Evolutionary conservation across 2,113 vertebrate species (phyloP).

Genomic region (Myrmecobius fasciatus): DNA sequence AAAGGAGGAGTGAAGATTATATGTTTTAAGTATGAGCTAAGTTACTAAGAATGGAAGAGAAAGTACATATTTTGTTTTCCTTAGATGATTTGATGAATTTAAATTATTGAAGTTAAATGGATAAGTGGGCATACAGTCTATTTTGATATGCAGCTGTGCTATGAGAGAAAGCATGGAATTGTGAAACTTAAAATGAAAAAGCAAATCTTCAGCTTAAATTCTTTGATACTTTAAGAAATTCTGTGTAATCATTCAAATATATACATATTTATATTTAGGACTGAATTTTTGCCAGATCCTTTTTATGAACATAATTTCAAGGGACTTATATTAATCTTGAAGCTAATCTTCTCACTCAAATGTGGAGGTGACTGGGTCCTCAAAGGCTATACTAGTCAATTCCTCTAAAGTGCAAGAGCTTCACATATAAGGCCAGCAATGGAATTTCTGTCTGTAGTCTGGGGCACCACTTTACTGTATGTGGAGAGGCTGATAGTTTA

Average conservation of each 20-base stretch:
- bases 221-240: constrained; percentile 1
- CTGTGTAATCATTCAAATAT: neutral
- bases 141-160: constrained; percentile 26
- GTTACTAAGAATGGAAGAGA: constrained; percentile 13
- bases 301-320: neutral
- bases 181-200: constrained; percentile 25
- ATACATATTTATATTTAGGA: neutral
- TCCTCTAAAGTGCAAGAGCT: neutral
- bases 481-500: neutral
- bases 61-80: neutral
- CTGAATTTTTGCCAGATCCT: neutral
- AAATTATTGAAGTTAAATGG: neutral
- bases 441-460: neutral
- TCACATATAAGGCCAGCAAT: neutral
- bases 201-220: constrained; percentile 9
- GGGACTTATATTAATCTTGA: neutral
- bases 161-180: neutral
- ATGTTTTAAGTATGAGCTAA: constrained; percentile 33
- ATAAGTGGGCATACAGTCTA: neutral
- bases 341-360: neutral
- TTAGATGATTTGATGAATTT: neutral
- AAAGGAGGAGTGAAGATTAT: neutral
- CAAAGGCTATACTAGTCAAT: neutral
- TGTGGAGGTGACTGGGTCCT: neutral
- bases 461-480: neutral